Evolutionary conservation across 2,113 vertebrate species (phyloP).

Genomic region (Cyphomyrus discorhynchus): DNA sequence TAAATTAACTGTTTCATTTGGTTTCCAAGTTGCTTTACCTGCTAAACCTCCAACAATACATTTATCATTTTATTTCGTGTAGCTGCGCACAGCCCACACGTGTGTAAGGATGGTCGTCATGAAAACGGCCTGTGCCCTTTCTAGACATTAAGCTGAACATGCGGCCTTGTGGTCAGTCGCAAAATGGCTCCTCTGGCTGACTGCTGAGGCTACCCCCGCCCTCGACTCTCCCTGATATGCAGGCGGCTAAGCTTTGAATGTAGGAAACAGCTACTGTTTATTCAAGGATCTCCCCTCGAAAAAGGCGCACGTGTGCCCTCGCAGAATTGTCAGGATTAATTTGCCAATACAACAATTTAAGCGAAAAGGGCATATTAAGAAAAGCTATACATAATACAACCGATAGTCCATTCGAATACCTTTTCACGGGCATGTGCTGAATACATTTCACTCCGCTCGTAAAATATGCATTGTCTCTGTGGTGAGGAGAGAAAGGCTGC

Average conservation of each 20-base stretch:
- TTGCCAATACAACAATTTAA: neutral
- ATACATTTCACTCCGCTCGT: neutral
- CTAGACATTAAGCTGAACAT: neutral
- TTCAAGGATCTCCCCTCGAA: neutral
- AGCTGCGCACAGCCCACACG: neutral
- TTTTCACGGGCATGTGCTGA: neutral
- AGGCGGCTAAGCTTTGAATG: neutral
- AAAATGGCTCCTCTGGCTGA: conserved; percentile 20
- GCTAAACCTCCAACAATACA: neutral
- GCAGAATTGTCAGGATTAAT: neutral
- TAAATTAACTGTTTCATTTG: neutral
- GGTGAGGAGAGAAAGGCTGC: conserved; percentile 47
- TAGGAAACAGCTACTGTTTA: conserved; percentile 1
- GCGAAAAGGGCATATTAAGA: neutral
- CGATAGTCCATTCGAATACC: neutral
- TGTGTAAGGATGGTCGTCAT: too few species aligned
- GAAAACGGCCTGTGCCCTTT: conserved; percentile 42
- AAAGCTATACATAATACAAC: neutral
- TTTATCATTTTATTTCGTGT: neutral
- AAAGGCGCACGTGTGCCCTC: neutral
- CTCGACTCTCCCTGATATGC: neutral
- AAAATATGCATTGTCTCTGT: conserved; percentile 42
- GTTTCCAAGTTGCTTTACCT: neutral
- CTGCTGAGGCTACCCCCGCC: neutral
- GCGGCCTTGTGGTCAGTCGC: conserved; percentile 16